Conservation (phyloP, 2,113 vertebrate genomes). For the Oreochromis aureus region DNA sequence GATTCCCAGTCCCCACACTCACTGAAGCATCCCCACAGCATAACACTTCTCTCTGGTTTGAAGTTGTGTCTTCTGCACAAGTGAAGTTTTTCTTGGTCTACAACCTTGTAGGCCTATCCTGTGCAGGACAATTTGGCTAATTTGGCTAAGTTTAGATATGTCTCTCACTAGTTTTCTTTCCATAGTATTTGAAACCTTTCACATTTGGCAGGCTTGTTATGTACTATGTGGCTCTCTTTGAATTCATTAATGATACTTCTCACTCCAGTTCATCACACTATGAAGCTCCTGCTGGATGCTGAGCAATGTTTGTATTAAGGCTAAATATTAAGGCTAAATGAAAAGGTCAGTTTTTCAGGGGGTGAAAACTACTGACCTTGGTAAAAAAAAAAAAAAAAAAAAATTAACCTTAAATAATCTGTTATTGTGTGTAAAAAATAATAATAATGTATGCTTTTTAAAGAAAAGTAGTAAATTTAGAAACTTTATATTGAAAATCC, state of each 20-base stretch:
- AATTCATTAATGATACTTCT: neutral
- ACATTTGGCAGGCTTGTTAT: neutral
- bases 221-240: neutral
- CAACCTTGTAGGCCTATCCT: neutral
- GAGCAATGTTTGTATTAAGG: neutral
- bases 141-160: neutral
- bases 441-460: neutral
- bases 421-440: neutral
- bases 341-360: neutral
- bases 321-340: neutral
- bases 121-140: neutral
- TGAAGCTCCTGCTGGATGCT: neutral
- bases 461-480: neutral
- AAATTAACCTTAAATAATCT: neutral
- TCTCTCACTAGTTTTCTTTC: neutral
- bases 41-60: neutral
- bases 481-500: neutral
- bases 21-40: neutral
- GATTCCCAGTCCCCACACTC: neutral
- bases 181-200: neutral
- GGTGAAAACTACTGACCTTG: neutral
- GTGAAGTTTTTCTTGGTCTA: neutral
- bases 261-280: neutral
- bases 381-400: fast-evolving
- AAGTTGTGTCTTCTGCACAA: neutral